A percentile compares a stretch with the other conserved stretches of the same genome.
phyloP scores from a whole-genome alignment of 2,888 invertebrate species.

The Trachelus troglodyta region DNA sequence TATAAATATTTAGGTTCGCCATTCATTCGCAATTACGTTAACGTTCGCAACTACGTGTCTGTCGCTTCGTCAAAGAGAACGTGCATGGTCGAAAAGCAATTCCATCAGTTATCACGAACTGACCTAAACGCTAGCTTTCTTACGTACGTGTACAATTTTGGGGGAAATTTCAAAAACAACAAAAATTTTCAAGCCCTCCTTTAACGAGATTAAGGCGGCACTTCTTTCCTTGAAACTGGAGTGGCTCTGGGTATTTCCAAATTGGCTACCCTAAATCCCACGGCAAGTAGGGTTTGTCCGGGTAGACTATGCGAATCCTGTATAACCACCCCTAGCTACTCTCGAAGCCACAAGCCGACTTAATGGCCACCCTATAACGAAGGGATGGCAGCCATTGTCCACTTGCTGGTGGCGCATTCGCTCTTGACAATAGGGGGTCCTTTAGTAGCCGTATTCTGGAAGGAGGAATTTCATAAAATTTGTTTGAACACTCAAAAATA shows the following conservation, averaged over 20 bases:
- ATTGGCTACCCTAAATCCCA: neutral
- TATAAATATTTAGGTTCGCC: neutral
- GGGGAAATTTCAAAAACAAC: neutral
- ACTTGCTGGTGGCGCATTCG: conserved; percentile 39
- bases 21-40: neutral
- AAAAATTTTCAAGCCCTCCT: neutral
- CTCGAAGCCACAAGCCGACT: conserved; percentile 1
- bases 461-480: neutral
- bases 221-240: neutral
- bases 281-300: neutral
- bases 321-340: neutral
- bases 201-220: neutral
- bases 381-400: conserved; percentile 25
- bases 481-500: neutral
- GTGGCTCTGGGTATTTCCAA: neutral
- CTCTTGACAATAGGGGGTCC: conserved; percentile 4
- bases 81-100: neutral
- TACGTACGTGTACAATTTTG: neutral
- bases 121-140: neutral
- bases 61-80: neutral
- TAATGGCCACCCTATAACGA: conserved; percentile 4
- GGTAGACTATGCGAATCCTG: neutral
- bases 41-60: neutral
- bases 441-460: neutral
- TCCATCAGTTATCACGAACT: neutral